These are phyloP conservation scores for Drosophila fulvimacula DNA, from an alignment of 2,888 invertebrate species.

Conservation along the genomic window DNA sequence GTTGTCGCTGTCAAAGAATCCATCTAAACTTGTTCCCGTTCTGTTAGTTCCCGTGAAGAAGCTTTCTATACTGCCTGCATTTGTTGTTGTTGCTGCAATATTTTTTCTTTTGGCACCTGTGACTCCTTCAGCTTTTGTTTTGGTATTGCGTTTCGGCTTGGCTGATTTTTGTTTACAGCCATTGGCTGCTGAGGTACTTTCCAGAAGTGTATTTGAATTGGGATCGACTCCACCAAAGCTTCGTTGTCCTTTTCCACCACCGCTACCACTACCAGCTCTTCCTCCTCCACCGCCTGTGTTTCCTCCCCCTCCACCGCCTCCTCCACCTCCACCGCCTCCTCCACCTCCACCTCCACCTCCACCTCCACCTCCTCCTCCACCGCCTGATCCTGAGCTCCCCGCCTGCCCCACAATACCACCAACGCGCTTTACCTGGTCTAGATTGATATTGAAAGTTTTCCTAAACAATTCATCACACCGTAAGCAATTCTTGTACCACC, in stretches of 20 bases:
- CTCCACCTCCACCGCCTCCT: neutral
- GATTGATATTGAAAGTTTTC: conserved; percentile 82
- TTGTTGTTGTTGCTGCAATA: conserved; percentile 2
- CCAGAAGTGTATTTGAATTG: neutral
- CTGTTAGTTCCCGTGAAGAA: conserved; percentile 56
- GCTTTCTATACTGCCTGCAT: conserved; percentile 48
- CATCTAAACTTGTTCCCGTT: conserved; percentile 43
- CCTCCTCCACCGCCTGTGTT: neutral
- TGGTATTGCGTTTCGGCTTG: conserved; percentile 7
- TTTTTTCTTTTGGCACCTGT: conserved; percentile 10
- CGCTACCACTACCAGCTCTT: neutral
- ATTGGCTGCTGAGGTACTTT: neutral
- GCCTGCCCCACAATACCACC: conserved; percentile 79
- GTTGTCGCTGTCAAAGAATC: conserved; percentile 75
- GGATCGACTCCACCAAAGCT: neutral
- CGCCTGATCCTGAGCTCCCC: conserved; percentile 27
- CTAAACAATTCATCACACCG: conserved; percentile 82
- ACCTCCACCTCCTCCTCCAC: neutral
- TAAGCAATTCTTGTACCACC: conserved; percentile 83
- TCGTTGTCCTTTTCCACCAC: neutral
- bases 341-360: neutral
- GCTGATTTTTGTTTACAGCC: conserved; percentile 12
- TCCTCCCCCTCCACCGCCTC: neutral
- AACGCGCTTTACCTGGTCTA: conserved; percentile 80
- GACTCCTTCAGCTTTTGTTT: neutral